Evolutionary conservation across 1,140 invertebrate species (phyloP), one percentile per base, ranked within the genome.

Genomic region (Drosophila tani): DNA sequence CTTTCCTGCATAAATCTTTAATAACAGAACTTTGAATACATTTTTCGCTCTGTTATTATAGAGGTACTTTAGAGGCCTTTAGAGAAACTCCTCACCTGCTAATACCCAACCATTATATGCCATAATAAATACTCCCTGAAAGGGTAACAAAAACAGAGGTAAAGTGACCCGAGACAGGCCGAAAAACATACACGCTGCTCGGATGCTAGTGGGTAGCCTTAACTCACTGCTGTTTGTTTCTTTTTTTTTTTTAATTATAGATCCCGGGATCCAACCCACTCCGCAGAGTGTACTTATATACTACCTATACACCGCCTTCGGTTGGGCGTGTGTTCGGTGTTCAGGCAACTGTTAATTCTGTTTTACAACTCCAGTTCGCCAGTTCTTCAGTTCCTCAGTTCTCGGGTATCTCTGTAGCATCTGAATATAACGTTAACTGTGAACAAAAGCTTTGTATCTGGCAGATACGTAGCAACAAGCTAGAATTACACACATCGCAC

Each of bases 261-360:
- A 74, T 82, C 84, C 76, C 78, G 45, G 38, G 5, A 29, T 7
- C 46, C n/a, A 50, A 38, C 12, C 60, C 46, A 68, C 53, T 41
- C 53, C 69, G 43, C 19, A 19, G 53, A 55, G 53, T 38, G 32
- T 55, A 55, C 53, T 55, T 55, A 40, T 56, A 56, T 56, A 24
- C 21, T 3, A 24, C 21, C 3, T 24, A 38, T 55, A 56, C 35
- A 12, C 19, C 35, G 35, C 53, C 65, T 74, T 78, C 63, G 17
- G 50, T 29, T 74, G 81, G 78, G 78, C 81, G 78, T 90, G 81
- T 81, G 70, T 58, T 55, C 43, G 77, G 65, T 88, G 85, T 58
- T 85, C 85, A 90, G 67, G 85, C 85, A 90, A 90, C 85, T 90
- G 85, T 90, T 90, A 90, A 90, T 91, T 90, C 79, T 85, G 85